phyloP scores from a whole-genome alignment of 30 jellyfish, hydroid and myxozoan genomes.

The Morbakka virulenta region DNA sequence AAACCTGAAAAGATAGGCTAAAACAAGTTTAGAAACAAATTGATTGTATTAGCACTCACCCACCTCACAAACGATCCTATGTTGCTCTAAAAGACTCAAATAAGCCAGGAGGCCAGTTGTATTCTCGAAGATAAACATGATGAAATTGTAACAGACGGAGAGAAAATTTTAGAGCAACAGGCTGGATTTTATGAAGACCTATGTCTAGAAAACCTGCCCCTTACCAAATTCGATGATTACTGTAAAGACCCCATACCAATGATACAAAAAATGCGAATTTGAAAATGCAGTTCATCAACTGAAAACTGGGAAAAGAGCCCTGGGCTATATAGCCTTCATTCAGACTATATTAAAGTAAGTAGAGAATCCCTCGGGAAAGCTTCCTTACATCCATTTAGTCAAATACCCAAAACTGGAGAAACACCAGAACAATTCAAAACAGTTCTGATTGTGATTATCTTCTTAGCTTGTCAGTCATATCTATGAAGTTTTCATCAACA shows the following conservation, averaged over 20 bases:
- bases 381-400: background rate
- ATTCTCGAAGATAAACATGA: background rate
- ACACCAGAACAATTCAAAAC: background rate
- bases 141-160: background rate
- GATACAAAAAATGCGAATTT: background rate
- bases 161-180: background rate
- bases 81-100: no score
- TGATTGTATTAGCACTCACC: background rate
- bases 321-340: background rate
- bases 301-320: background rate
- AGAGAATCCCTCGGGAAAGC: constrained; percentile 11
- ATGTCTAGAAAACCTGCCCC: background rate
- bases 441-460: no score
- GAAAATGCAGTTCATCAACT: background rate
- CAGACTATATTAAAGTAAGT: background rate
- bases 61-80: no score
- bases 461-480: no score
- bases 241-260: background rate
- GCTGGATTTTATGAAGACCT: constrained; percentile 14
- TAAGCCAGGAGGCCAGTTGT: constrained; percentile 4
- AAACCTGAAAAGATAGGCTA: constrained; percentile 1
- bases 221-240: background rate
- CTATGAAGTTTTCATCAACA: no score
- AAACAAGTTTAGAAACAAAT: background rate
- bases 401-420: background rate